Percentiles rank a stretch among this genome's conserved stretches.
Evolutionary conservation across 2,113 vertebrate genomes (phyloP).

Genomic region (Toxotes chatareus): DNA sequence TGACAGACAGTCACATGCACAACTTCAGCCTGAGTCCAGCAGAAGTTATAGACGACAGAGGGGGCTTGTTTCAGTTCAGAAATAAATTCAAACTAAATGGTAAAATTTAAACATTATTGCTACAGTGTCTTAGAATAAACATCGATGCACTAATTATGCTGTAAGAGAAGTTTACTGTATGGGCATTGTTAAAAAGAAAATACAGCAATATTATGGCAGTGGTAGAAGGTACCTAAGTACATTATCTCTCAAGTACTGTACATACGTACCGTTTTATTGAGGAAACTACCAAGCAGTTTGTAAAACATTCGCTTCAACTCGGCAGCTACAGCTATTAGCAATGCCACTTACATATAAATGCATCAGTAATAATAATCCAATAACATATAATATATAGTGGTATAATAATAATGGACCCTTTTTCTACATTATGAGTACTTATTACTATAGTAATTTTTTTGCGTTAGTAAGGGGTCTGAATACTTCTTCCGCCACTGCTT

Average conservation of each 20-base stretch:
- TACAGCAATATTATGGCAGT: not conserved
- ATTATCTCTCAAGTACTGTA: too few relatives aligned
- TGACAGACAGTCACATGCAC: conserved; percentile 74
- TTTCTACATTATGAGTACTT: too few relatives aligned
- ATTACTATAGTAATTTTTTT: too few relatives aligned
- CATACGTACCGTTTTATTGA: too few relatives aligned
- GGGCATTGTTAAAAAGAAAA: not conserved
- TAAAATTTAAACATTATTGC: not conserved
- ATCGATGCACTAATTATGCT: not conserved
- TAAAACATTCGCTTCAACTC: too few relatives aligned
- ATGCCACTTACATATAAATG: not conserved
- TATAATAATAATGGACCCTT: too few relatives aligned
- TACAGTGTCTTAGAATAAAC: too few relatives aligned
- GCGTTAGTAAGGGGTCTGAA: too few relatives aligned
- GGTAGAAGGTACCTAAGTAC: too few relatives aligned
- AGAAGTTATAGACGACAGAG: not conserved
- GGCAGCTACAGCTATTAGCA: not conserved
- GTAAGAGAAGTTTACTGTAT: not conserved
- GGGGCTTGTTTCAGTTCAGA: not conserved
- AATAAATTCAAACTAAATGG: not conserved
- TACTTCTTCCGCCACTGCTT: too few relatives aligned
- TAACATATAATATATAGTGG: not conserved
- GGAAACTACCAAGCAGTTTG: too few relatives aligned
- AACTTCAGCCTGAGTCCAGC: not conserved
- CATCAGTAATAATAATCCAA: not conserved